phyloP scores from a whole-genome alignment of 2,797 vertebrate species.

The Gorsachius magnificus region DNA sequence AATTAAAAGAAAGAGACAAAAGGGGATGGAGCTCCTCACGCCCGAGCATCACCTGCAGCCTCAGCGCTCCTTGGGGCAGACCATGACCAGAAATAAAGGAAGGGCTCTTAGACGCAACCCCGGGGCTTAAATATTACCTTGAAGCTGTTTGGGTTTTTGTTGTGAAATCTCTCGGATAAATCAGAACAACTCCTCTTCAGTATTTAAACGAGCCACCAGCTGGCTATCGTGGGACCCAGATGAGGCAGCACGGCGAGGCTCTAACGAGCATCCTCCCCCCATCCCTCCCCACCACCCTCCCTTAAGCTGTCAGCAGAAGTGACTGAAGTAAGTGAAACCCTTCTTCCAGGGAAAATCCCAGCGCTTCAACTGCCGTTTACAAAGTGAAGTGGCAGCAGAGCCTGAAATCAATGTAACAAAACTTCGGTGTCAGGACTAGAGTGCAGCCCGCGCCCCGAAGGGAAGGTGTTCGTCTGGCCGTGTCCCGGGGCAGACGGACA shows the following conservation, averaged over 20 bases:
- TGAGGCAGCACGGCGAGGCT: accelerated
- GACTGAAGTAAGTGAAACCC: background rate
- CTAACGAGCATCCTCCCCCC: background rate
- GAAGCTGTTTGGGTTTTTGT: background rate
- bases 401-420: background rate
- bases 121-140: accelerated
- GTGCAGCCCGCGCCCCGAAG: accelerated
- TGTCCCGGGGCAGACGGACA: accelerated
- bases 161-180: background rate
- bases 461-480: accelerated
- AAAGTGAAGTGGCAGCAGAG: background rate
- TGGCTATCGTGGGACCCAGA: background rate
- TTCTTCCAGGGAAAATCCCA: background rate
- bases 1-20: accelerated
- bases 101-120: background rate
- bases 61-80: background rate
- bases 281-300: background rate
- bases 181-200: background rate
- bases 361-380: background rate
- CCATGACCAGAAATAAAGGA: background rate
- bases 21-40: background rate
- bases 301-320: background rate
- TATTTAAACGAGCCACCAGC: background rate
- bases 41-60: background rate
- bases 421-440: background rate